A percentile compares a stretch with the other conserved stretches of the same genome.
phyloP scores from a whole-genome alignment of 2,113 vertebrate genomes.

The Bucco capensis region DNA sequence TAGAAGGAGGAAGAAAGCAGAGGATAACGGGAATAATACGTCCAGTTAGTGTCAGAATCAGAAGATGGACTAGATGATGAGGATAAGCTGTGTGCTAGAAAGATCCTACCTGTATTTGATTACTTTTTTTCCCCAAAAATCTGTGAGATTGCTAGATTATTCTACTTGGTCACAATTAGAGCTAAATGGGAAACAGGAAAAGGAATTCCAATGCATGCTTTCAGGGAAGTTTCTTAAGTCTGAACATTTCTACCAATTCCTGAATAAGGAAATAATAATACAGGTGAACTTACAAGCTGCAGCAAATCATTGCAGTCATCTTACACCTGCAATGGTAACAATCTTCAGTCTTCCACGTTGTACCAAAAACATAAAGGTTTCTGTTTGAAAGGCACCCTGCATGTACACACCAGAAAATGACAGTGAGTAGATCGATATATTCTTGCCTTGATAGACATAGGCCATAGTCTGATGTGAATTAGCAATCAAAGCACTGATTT shows the following conservation, averaged over 20 bases:
- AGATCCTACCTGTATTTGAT: background rate
- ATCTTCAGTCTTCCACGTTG: conserved; percentile 51
- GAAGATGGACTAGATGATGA: background rate
- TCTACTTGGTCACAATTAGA: background rate
- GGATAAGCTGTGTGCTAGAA: background rate
- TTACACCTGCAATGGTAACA: conserved; percentile 61
- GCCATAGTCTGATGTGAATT: background rate
- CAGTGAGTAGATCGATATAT: background rate
- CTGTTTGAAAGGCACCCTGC: conserved; percentile 53
- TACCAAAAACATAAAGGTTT: conserved; percentile 61
- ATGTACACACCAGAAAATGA: background rate
- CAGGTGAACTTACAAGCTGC: conserved; percentile 55
- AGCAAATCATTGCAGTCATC: conserved; percentile 48
- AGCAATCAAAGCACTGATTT: background rate
- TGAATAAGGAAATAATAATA: background rate
- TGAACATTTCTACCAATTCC: background rate
- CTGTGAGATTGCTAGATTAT: background rate
- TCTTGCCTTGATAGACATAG: background rate
- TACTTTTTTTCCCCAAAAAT: background rate
- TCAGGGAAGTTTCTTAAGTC: background rate
- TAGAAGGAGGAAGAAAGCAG: background rate
- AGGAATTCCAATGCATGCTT: background rate
- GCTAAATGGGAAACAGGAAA: background rate
- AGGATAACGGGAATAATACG: background rate
- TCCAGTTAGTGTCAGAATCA: background rate